Percentiles rank a stretch among this genome's conserved stretches.
These are phyloP conservation scores for Amorpha juglandis DNA, from an alignment of 2,888 invertebrate species.

Conservation along the genomic window DNA sequence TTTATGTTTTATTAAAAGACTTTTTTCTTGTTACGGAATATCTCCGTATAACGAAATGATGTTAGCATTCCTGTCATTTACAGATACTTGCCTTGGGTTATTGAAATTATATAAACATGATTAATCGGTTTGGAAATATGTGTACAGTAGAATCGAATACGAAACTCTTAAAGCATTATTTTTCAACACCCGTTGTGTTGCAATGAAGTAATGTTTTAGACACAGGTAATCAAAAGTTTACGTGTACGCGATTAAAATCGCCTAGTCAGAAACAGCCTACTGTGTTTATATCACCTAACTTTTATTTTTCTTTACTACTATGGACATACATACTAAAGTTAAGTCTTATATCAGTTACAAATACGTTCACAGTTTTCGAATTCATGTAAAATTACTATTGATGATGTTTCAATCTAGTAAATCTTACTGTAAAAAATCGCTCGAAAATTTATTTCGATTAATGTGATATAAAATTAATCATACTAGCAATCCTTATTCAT, in stretches of 20 bases:
- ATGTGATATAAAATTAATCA: too few species aligned
- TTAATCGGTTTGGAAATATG: neutral
- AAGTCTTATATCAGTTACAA: too few species aligned
- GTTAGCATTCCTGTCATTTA: conserved; percentile 1
- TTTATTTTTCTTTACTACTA: neutral
- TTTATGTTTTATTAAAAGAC: conserved; percentile 18
- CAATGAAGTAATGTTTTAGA: neutral
- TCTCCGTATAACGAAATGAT: conserved; percentile 1
- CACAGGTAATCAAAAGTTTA: neutral
- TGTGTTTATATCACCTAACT: neutral
- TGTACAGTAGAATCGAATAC: neutral
- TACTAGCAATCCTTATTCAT: too few species aligned
- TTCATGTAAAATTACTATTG: too few species aligned
- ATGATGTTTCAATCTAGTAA: too few species aligned
- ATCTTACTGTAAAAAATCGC: too few species aligned
- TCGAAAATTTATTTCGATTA: too few species aligned
- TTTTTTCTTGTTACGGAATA: conserved; percentile 10
- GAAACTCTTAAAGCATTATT: too few species aligned
- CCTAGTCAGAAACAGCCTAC: neutral
- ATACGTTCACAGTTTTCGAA: too few species aligned
- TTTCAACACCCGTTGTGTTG: too few species aligned
- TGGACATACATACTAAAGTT: too few species aligned
- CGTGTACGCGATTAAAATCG: neutral
- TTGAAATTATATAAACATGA: neutral
- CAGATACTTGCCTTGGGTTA: neutral